Evolutionary conservation across 2,113 vertebrate species (phyloP).

Genomic region (Paratilapia polleni): DNA sequence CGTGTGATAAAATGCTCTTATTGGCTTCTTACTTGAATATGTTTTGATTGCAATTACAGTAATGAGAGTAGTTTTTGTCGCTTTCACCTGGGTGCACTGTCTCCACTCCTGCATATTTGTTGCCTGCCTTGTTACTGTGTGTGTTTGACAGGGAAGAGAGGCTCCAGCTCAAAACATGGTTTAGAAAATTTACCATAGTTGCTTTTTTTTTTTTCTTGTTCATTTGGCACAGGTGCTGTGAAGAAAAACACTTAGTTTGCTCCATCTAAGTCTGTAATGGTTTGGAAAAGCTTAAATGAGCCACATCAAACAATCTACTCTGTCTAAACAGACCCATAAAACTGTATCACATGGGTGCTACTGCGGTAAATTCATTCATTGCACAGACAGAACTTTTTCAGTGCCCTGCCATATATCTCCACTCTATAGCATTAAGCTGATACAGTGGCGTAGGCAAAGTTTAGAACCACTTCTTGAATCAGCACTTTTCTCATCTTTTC

Average conservation of each 20-base stretch:
- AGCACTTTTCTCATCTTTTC: constrained; percentile 54
- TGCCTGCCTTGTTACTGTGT: background rate
- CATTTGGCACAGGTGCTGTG: constrained; percentile 2
- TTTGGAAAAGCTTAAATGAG: background rate
- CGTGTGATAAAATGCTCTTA: background rate
- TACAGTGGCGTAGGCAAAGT: constrained; percentile 54
- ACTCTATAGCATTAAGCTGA: constrained; percentile 27
- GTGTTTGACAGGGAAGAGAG: background rate
- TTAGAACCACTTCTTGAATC: constrained; percentile 41
- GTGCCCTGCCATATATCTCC: constrained; percentile 33
- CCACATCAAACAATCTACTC: constrained; percentile 6
- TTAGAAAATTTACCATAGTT: background rate
- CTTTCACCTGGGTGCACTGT: background rate
- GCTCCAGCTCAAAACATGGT: background rate
- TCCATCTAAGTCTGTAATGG: background rate
- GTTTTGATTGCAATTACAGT: background rate
- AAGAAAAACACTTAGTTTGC: background rate
- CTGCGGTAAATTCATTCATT: background rate
- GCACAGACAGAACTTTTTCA: constrained; percentile 21
- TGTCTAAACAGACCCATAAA: background rate
- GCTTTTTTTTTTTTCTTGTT: background rate
- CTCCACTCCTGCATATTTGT: background rate
- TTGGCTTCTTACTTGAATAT: background rate
- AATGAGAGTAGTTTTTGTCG: background rate
- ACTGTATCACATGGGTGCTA: background rate